Conservation (phyloP, 2,888 invertebrate genomes). For the Glyphotaelius pellucidus region DNA sequence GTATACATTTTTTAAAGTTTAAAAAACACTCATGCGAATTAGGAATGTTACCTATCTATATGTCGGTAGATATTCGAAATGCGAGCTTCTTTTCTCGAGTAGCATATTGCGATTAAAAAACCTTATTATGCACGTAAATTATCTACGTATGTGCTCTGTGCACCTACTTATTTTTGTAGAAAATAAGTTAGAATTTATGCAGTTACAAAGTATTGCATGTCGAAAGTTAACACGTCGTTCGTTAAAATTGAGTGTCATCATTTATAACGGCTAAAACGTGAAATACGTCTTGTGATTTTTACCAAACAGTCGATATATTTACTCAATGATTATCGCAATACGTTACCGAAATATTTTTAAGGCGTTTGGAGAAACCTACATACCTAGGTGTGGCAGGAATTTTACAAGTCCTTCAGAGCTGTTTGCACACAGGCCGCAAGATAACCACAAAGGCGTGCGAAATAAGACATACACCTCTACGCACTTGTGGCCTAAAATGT, state of each 20-base stretch:
- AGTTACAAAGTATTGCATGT: not conserved
- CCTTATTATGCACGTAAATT: no score
- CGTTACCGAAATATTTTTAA: constrained; percentile 26
- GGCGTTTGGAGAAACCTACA: not conserved
- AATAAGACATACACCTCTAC: not conserved
- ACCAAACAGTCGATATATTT: constrained; percentile 21
- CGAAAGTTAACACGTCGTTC: not conserved
- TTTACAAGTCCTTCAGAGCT: not conserved
- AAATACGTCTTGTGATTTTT: not conserved
- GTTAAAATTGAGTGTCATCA: not conserved
- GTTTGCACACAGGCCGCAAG: constrained; percentile 4
- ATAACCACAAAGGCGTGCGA: not conserved
- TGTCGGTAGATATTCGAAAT: no score
- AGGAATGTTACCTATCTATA: no score
- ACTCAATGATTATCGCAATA: constrained; percentile 44
- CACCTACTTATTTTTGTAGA: not conserved
- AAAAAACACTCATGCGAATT: no score
- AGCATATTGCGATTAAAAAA: no score
- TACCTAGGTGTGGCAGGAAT: constrained; percentile 21
- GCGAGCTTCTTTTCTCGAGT: no score
- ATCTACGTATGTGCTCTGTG: no score
- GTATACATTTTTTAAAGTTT: no score
- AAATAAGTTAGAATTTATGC: not conserved
- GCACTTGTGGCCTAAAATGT: not conserved
- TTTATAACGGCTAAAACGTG: not conserved